Evolutionary conservation across 2,888 invertebrate genomes (phyloP).

Genomic region (Nemapogon koenigi): DNA sequence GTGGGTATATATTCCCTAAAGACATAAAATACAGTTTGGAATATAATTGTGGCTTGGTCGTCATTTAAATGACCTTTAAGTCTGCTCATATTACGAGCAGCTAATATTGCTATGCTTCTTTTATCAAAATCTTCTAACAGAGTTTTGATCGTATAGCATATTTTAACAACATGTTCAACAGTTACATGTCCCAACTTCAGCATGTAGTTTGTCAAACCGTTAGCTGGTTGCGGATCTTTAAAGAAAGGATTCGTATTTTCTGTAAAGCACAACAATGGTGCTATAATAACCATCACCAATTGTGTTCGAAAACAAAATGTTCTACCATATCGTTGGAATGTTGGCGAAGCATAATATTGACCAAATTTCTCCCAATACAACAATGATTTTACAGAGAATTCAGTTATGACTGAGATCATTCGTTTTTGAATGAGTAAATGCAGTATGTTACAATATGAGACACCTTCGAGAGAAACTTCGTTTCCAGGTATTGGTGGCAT

Average conservation of each 20-base stretch:
- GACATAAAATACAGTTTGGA: slow-evolving; percentile 25
- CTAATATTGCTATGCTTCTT: slow-evolving; percentile 14
- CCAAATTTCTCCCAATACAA: slow-evolving; percentile 24
- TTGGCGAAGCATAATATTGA: slow-evolving; percentile 16
- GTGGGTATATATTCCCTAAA: slow-evolving; percentile 22
- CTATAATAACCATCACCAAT: slow-evolving; percentile 16
- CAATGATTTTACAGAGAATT: slow-evolving; percentile 21
- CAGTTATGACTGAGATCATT: slow-evolving; percentile 14
- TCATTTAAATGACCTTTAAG: slow-evolving; percentile 22
- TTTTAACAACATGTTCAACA: slow-evolving; percentile 8
- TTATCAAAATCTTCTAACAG: slow-evolving; percentile 8
- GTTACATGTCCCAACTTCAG: slow-evolving; percentile 5
- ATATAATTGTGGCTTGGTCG: slow-evolving; percentile 25
- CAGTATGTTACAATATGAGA: slow-evolving; percentile 9
- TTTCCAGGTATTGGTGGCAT: neutral
- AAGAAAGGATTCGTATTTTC: neutral
- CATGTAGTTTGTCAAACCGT: slow-evolving; percentile 1
- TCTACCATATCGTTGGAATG: slow-evolving; percentile 25
- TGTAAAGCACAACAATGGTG: slow-evolving; percentile 6
- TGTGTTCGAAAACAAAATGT: slow-evolving; percentile 24
- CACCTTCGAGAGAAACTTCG: slow-evolving; percentile 6
- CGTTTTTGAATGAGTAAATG: slow-evolving; percentile 7
- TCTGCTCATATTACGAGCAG: slow-evolving; percentile 22
- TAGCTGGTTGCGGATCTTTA: neutral
- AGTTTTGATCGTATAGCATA: slow-evolving; percentile 7